Evolutionary conservation across 2,113 vertebrate species (phyloP).

Genomic region (Helogale parvula): DNA sequence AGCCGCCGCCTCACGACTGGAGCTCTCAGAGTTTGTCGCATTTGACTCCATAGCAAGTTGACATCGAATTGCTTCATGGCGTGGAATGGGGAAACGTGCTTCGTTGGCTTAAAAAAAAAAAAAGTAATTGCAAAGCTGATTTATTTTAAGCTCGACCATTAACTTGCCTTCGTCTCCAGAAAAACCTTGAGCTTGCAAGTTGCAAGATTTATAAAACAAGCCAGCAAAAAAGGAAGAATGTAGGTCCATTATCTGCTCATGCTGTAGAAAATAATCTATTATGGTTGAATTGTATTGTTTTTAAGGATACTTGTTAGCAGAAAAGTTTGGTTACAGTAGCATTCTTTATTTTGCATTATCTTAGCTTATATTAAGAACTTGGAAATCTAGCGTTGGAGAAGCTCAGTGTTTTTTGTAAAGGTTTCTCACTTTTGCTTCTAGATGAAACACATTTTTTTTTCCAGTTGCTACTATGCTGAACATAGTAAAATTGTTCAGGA

Average conservation of each 20-base stretch:
- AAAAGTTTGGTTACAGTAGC: constrained; percentile 65
- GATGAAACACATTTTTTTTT: constrained; percentile 65
- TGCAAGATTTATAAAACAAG: constrained; percentile 19
- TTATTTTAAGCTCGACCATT: constrained; percentile 31
- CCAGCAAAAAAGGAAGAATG: neutral
- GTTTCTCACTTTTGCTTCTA: constrained; percentile 76
- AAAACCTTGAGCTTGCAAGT: constrained; percentile 31
- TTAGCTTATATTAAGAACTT: constrained; percentile 55
- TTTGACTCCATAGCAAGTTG: constrained; percentile 73
- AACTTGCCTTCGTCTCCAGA: neutral
- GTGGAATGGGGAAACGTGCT: constrained; percentile 43
- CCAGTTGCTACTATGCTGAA: constrained; percentile 68
- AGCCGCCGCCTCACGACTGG: constrained; percentile 46
- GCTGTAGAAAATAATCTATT: constrained; percentile 8
- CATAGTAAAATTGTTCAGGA: constrained; percentile 65
- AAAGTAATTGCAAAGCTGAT: constrained; percentile 14
- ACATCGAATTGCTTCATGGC: constrained; percentile 54
- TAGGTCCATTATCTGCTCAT: neutral
- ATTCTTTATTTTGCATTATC: constrained; percentile 45
- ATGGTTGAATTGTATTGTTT: constrained; percentile 9
- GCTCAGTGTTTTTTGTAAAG: constrained; percentile 40
- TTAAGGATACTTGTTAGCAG: constrained; percentile 39
- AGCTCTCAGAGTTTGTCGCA: constrained; percentile 73
- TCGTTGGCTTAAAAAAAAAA: neutral
- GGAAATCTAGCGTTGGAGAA: constrained; percentile 43